These are phyloP conservation scores for Platycnemis pennipes DNA, from an alignment of 2,888 invertebrate species.

Conservation along the genomic window DNA sequence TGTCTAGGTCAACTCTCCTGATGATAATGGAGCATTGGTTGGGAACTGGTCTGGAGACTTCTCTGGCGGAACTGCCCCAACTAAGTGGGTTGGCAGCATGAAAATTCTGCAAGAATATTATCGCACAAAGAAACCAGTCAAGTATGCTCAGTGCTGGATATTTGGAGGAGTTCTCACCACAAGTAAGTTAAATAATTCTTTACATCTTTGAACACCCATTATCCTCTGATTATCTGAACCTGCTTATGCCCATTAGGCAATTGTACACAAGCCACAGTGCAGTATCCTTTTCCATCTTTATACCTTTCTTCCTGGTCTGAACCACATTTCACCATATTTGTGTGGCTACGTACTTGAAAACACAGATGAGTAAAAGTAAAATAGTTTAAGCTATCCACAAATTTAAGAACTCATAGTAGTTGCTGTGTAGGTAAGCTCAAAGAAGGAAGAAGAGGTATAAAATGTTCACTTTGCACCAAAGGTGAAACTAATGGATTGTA, in stretches of 20 bases:
- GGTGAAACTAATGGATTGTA: too few relatives aligned
- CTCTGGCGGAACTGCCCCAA: slow-evolving; percentile 91
- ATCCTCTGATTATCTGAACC: background rate
- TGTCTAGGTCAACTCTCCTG: slow-evolving; percentile 86
- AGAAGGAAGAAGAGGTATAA: too few relatives aligned
- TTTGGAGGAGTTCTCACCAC: slow-evolving; percentile 95
- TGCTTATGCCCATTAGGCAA: background rate
- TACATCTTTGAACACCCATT: background rate
- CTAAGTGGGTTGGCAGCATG: slow-evolving; percentile 94
- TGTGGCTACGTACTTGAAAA: too few relatives aligned
- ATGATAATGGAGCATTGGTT: slow-evolving; percentile 91
- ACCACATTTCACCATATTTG: too few relatives aligned
- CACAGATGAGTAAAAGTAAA: too few relatives aligned
- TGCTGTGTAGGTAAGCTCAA: too few relatives aligned
- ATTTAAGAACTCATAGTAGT: too few relatives aligned
- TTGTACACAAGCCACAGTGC: background rate
- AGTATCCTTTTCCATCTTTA: too few relatives aligned
- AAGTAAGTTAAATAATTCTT: slow-evolving; percentile 79
- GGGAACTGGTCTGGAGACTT: slow-evolving; percentile 95
- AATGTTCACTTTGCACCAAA: too few relatives aligned
- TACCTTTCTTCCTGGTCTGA: too few relatives aligned
- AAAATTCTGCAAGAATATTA: slow-evolving; percentile 92
- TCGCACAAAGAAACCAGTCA: slow-evolving; percentile 91
- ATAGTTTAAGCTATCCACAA: too few relatives aligned
- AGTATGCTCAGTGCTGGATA: slow-evolving; percentile 98